phyloP scores from a whole-genome alignment of 2,113 vertebrate genomes.

The Salminus brasiliensis region DNA sequence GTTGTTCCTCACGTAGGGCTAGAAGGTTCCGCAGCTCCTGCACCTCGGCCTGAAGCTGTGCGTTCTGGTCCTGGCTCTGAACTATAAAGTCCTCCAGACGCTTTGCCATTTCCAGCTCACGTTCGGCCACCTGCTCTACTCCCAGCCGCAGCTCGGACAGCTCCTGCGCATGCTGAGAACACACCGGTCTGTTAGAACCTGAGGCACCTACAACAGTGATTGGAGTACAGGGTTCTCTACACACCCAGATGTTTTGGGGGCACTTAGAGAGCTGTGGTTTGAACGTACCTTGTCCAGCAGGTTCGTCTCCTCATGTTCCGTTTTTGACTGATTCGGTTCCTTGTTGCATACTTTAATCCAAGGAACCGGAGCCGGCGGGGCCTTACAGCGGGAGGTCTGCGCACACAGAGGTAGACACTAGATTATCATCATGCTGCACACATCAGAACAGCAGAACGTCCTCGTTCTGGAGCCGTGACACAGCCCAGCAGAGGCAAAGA shows the following conservation, averaged over 20 bases:
- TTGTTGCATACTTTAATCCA: conserved; percentile 69
- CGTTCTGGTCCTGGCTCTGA: conserved; percentile 76
- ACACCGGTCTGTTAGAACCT: conserved; percentile 1
- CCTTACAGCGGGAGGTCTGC: conserved; percentile 59
- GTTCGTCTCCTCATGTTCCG: conserved; percentile 62
- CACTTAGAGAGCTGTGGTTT: too few relatives aligned
- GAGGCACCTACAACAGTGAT: too few relatives aligned
- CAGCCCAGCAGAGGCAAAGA: background rate
- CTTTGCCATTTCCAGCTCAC: conserved; percentile 80
- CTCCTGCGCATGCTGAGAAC: conserved; percentile 72
- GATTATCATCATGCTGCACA: background rate
- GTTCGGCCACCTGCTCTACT: conserved; percentile 76
- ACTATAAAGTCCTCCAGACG: conserved; percentile 80
- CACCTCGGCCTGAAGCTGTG: conserved; percentile 72
- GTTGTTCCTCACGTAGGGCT: conserved; percentile 74
- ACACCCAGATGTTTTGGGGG: too few relatives aligned
- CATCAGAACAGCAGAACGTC: background rate
- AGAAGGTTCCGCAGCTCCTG: conserved; percentile 75
- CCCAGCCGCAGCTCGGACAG: conserved; percentile 72
- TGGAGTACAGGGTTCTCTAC: too few relatives aligned
- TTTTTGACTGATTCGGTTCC: conserved; percentile 60
- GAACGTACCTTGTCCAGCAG: conserved; percentile 67
- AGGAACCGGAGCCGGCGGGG: conserved; percentile 65
- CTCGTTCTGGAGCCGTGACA: background rate
- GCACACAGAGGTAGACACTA: conserved; percentile 5